phyloP scores from a whole-genome alignment of 2,113 vertebrate species.

The Crotophaga sulcirostris region DNA sequence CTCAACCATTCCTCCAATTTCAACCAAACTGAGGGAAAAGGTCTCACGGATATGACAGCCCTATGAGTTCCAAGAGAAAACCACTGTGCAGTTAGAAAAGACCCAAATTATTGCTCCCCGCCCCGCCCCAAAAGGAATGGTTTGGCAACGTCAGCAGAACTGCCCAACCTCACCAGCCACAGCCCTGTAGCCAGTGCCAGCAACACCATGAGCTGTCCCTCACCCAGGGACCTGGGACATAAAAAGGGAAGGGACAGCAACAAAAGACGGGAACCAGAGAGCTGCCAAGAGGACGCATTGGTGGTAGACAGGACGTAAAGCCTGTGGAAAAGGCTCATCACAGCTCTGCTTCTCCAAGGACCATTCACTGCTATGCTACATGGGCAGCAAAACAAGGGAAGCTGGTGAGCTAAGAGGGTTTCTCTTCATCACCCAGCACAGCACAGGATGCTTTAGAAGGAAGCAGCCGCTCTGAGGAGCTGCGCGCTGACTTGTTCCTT shows the following conservation, averaged over 20 bases:
- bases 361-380: not conserved
- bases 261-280: not conserved
- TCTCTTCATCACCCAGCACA: not conserved
- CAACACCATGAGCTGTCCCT: not conserved
- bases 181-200: not conserved
- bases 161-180: accelerated
- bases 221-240: not conserved
- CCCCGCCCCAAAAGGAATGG: not conserved
- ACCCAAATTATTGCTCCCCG: not conserved
- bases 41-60: not conserved
- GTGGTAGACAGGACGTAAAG: not conserved
- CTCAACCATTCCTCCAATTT: conserved; percentile 24
- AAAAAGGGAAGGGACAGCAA: not conserved
- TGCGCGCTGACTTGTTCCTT: not conserved
- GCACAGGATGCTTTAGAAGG: not conserved
- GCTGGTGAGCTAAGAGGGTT: not conserved
- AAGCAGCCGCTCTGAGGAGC: not conserved
- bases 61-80: not conserved
- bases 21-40: not conserved
- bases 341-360: not conserved
- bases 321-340: not conserved
- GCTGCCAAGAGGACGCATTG: not conserved
- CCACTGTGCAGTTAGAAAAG: not conserved
- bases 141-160: not conserved
- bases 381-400: not conserved